Base-by-base conservation (phyloP, 1,140 invertebrate genomes). In the Archivesica marissinica region DNA sequence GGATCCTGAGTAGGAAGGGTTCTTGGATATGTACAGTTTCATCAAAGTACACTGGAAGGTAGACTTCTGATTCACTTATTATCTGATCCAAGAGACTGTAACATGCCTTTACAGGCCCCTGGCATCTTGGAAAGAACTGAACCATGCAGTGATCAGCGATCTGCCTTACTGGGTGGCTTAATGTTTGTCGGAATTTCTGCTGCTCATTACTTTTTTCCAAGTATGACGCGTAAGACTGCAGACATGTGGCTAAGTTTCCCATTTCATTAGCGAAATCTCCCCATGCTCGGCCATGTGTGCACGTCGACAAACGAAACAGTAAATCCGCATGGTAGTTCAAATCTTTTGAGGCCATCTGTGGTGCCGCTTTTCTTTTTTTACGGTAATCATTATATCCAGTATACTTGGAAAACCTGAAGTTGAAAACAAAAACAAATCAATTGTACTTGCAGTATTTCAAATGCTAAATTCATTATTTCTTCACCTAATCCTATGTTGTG, bases 321-420 rank as follows among this genome's bases (percentile, higher is more conserved):
- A 82, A 17, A 50, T n/a, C 23, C 0, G 61, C 30, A 39, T 83
- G 86, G 15, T n/a, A 25, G 59, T 74, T 28, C 25, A 87, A 59
- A 44, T 77, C 20, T 9, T 23, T 11, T n/a, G 72, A 77, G 9
- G n/a, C 28, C 17, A 87, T 3, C 17, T 41, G 33, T 9, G 74
- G 79, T 35, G 59, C 61, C 38, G 79, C 72, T 30, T 87, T 77
- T 17, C 74, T 41, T 38, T 87, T 87, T 33, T 72, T 78, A 33
- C 61, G 68, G 61, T 28, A 83, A 35, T 82, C 79, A 39, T 86
- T 86, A 47, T 76, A 86, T 0, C 85, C 77, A 76, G 25, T 44
- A 52, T 81, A 86, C 54, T 86, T 68, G 4, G 33, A n/a, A 52
- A 70, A 85, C 25, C 75, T 77, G 25, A 66, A 77, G 23, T 59